Base-by-base conservation (phyloP, 2,797 vertebrate species). In the Xyrichtys novacula region DNA sequence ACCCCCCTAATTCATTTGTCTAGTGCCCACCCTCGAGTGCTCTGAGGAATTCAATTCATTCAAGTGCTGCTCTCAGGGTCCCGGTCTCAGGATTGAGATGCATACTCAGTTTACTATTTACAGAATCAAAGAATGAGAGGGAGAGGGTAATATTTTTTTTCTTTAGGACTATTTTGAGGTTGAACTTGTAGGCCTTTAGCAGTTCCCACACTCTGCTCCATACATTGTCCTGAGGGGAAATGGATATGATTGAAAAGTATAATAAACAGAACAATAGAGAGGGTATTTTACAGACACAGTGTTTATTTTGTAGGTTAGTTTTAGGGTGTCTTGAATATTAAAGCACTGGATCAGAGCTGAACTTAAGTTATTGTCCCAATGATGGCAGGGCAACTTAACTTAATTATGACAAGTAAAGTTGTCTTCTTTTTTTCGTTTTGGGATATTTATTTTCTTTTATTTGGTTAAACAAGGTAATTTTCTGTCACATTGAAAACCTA, bases 1-100 rank as follows among this genome's bases (percentile, higher is more conserved):
- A 0, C 52, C 10, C 14, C 39, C 36, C 49, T 58, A 74, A 90
- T 90, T 88, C 76, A 88, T 92, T 92, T 89, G 80, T 85, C 87
- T 78, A 38, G 71, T 85, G 75, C 80, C 81, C 83, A 84, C 80
- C 79, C 89, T 78, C 34, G 61, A 83, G 80, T 53, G 23, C 85
- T 83, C 74, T 43, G 56, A 89, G 88, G 88, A 92, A 93, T 92
- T 92, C 85, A 86, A 46, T 91, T 90, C 91, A 93, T 93, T 91
- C 87, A 93, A 87, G 84, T 78, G 85, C 79, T 71, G 76, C 66
- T 90, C 89, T 91, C 89, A 82, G 71, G 85, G 75, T 81, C 83
- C 74, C 48, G 60, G 77, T 85, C 86, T 82, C 81, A 85, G 77
- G 80, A 89, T 81, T 49, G 64, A 74, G 58, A 83, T 81, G 76